Evolutionary conservation across 2,113 vertebrate species (phyloP), one percentile per base, ranked within the genome.

Genomic region (Syngnathus scovelli): DNA sequence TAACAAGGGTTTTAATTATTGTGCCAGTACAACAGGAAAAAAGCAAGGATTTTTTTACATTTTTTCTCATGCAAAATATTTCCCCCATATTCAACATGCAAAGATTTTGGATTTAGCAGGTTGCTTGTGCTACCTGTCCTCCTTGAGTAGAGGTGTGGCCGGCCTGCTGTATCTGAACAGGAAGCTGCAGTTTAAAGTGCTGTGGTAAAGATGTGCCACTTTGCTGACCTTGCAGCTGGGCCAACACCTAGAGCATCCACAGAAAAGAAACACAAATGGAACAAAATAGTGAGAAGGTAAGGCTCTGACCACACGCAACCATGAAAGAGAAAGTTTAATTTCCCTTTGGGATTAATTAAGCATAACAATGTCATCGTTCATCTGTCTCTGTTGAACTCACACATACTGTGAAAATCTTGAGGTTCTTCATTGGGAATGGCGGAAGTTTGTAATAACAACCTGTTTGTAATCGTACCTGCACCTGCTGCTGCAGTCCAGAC

Each of bases 161-260:
- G 0, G 78, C 76, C 61, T 90, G 94, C 81, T 94, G 94, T 68
- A 94, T 92, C 81, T 94, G 94, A 88, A 93, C 85, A 37, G 95
- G 94, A 54, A 95, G 90, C 86, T 95, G 95, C 10, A 94, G 94
- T 86, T 90, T 89, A 86, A 94, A 90, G 74, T 94, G 95, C 88
- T 93, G 94, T 80, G 94, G 91, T 76, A 94, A 51, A 76, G 91
- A 76, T 88, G 92, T 90, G 83, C 81, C 88, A 69, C 81, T 92
- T 88, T 91, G 93, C 83, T 93, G 93, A 79, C 93, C 91, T 91
- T 93, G 93, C 78, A 95, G 91, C 88, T 94, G 92, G 65, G 90
- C 93, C 63, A 95, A 87, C 67, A 93, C 90, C 87, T 89, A 56
- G 15, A 75, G 58, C n/a, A 62, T 43, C 44, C 15, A 68, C 9